A percentile compares a stretch with the other conserved stretches of the same genome.
These are phyloP conservation scores for Rousettus leschenaultii DNA, from an alignment of 2,113 vertebrate genomes.

Conservation along the genomic window DNA sequence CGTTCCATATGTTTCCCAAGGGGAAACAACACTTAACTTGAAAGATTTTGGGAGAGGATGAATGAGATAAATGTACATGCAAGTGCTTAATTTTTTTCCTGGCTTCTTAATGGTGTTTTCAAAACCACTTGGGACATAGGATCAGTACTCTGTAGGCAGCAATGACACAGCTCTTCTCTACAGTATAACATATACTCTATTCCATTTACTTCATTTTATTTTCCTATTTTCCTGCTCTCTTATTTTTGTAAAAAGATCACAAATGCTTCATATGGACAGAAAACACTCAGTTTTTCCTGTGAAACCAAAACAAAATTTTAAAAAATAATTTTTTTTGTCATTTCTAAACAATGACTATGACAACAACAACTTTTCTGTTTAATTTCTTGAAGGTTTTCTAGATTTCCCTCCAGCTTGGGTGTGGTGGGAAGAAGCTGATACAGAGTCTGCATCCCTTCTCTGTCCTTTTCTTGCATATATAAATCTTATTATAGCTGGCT, in stretches of 20 bases:
- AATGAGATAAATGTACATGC: background rate
- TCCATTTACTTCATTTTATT: slow-evolving; percentile 7
- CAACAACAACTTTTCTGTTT: background rate
- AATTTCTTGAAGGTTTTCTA: background rate
- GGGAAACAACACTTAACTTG: background rate
- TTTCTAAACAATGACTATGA: background rate
- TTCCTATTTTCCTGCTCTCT: background rate
- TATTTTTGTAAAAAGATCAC: slow-evolving; percentile 13
- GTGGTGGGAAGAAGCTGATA: background rate
- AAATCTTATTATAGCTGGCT: background rate
- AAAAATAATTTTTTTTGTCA: background rate
- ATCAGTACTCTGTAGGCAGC: background rate
- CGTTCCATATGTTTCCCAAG: no score
- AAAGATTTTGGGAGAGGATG: background rate
- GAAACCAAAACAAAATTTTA: background rate
- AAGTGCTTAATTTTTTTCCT: slow-evolving; percentile 9
- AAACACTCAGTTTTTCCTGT: slow-evolving; percentile 23
- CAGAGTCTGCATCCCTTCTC: background rate
- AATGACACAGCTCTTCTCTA: background rate
- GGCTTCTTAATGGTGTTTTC: background rate
- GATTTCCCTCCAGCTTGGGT: background rate
- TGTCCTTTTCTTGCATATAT: background rate
- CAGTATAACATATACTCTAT: background rate
- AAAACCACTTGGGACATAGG: background rate
- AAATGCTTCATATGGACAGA: background rate